phyloP scores from a whole-genome alignment of 2,797 vertebrate species.

The Microctenopoma stevenorrisi region DNA sequence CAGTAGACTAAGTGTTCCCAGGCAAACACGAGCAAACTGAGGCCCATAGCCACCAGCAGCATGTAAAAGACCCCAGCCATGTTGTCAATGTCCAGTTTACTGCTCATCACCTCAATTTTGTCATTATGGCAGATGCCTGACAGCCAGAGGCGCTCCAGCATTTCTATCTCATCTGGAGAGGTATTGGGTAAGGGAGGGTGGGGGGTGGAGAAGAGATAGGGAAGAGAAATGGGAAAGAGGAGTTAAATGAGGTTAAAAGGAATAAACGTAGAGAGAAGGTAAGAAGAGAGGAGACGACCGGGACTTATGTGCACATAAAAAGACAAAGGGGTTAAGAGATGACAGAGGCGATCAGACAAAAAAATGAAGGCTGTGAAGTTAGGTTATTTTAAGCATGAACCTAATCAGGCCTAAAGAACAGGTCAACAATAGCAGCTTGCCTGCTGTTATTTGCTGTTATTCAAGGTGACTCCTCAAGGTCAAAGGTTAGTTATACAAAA shows the following conservation, averaged over 20 bases:
- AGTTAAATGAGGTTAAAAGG: constrained; percentile 24
- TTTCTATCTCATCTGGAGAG: constrained; percentile 89
- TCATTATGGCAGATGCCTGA: constrained; percentile 93
- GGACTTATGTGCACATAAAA: not conserved
- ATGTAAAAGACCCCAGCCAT: constrained; percentile 89
- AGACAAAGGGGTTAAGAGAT: constrained; percentile 2
- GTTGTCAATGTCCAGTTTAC: constrained; percentile 89
- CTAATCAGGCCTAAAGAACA: constrained; percentile 38
- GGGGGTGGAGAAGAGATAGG: not conserved
- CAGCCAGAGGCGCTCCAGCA: constrained; percentile 92
- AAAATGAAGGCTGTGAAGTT: not conserved
- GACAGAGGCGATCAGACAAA: constrained; percentile 11
- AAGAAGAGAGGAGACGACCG: not conserved
- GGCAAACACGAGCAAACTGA: constrained; percentile 85
- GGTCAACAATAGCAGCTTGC: constrained; percentile 16
- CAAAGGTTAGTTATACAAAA: constrained; percentile 69
- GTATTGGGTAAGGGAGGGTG: not conserved
- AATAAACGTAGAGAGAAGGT: not conserved
- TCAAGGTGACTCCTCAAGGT: constrained; percentile 69
- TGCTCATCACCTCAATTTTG: constrained; percentile 93
- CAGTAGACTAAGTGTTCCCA: constrained; percentile 94
- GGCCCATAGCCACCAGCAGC: constrained; percentile 87
- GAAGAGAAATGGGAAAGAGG: not conserved
- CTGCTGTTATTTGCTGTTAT: constrained; percentile 46
- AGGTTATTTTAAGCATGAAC: constrained; percentile 39